A percentile compares a stretch with the other conserved stretches of the same genome.
phyloP scores from a whole-genome alignment of 2,113 vertebrate genomes.

The Coturnix japonica region DNA sequence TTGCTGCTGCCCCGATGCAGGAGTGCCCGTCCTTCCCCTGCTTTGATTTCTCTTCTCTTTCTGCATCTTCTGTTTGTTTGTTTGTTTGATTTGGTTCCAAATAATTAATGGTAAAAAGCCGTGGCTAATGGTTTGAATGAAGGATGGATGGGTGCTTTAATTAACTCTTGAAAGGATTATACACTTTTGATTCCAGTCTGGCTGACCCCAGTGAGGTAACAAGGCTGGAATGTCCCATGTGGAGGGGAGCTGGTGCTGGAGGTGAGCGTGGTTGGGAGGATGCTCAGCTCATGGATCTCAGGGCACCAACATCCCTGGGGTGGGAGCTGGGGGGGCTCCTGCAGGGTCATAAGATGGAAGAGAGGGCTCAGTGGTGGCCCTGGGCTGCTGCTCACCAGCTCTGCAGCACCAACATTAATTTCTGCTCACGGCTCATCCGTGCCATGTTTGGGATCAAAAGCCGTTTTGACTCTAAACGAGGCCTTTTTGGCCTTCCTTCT shows the following conservation, averaged over 20 bases:
- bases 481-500: not conserved
- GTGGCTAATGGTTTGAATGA: slow-evolving; percentile 46
- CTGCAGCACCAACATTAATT: not conserved
- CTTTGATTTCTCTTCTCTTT: not conserved
- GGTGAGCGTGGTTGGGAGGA: fast-evolving
- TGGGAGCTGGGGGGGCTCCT: not conserved
- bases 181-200: slow-evolving; percentile 11
- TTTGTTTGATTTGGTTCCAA: slow-evolving; percentile 65
- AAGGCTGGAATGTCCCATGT: not conserved
- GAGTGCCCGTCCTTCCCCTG: no score
- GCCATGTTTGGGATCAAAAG: slow-evolving; percentile 5
- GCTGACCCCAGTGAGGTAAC: not conserved
- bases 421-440: not conserved
- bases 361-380: fast-evolving
- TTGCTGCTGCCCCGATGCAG: no score
- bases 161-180: slow-evolving; percentile 57
- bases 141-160: slow-evolving; percentile 52
- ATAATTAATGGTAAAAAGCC: slow-evolving; percentile 55
- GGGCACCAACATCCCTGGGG: not conserved
- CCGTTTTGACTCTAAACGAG: slow-evolving; percentile 11
- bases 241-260: fast-evolving
- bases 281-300: not conserved
- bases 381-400: not conserved
- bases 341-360: not conserved
- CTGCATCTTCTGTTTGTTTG: not conserved